Conservation (phyloP, 2,888 invertebrate genomes). For the Drosophila lutescens region DNA sequence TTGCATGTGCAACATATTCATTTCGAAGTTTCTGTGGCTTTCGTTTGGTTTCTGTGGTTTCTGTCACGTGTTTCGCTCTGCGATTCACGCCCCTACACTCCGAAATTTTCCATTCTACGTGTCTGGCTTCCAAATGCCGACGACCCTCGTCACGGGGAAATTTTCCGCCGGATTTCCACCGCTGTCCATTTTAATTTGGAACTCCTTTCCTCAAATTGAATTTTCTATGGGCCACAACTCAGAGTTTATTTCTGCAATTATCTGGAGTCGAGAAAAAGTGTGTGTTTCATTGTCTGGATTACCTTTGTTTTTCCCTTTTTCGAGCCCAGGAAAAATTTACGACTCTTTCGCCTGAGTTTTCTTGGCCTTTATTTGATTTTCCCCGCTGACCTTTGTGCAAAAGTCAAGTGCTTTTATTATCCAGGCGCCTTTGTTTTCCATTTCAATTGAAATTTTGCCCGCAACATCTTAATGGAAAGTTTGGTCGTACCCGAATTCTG, state of each 20-base stretch:
- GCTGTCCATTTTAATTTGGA: constrained; percentile 33
- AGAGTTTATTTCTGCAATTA: constrained; percentile 46
- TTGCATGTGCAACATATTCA: constrained; percentile 71
- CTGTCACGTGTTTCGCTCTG: constrained; percentile 38
- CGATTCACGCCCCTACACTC: constrained; percentile 12
- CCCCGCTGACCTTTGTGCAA: constrained; percentile 54
- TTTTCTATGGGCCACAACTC: constrained; percentile 50
- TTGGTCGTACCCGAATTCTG: constrained; percentile 5
- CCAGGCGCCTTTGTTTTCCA: constrained; percentile 35
- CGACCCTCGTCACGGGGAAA: constrained; percentile 33
- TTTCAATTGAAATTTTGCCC: constrained; percentile 43
- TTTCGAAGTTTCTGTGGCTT: constrained; percentile 1
- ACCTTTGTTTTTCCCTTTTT: constrained; percentile 30
- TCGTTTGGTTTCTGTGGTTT: constrained; percentile 18
- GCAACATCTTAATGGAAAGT: constrained; percentile 38
- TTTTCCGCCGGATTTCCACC: constrained; percentile 30
- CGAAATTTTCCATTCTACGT: constrained; percentile 35
- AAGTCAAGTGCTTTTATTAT: constrained; percentile 58
- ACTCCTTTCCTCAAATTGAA: constrained; percentile 48
- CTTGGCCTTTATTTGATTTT: constrained; percentile 30
- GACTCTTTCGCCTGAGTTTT: constrained; percentile 23
- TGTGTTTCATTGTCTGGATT: constrained; percentile 23
- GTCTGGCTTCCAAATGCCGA: constrained; percentile 25
- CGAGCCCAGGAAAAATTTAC: constrained; percentile 26
- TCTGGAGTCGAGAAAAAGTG: constrained; percentile 10